Conservation (phyloP, 2,113 vertebrate species). For the Phaethon lepturus region DNA sequence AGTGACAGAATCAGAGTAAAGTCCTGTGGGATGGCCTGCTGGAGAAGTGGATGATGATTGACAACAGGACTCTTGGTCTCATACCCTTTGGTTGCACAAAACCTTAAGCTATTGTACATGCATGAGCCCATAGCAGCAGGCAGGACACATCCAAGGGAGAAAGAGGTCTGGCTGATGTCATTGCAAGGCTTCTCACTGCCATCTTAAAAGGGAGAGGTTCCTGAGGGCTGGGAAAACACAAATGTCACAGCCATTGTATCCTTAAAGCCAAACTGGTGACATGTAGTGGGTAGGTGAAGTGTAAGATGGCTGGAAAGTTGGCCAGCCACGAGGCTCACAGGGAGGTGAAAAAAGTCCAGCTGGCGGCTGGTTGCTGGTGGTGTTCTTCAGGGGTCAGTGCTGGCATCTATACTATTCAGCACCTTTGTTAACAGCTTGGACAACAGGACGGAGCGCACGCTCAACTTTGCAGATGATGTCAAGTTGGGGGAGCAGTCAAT, state of each 20-base stretch:
- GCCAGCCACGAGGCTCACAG: neutral
- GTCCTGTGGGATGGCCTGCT: neutral
- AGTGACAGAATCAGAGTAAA: neutral
- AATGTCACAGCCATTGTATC: neutral
- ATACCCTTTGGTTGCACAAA: neutral
- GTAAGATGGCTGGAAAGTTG: neutral
- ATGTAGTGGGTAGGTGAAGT: neutral
- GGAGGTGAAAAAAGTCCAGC: neutral
- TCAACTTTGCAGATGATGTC: neutral
- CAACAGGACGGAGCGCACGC: accelerated
- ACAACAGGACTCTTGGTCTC: neutral
- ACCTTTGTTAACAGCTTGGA: neutral
- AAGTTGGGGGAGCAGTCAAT: neutral
- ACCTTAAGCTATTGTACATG: accelerated
- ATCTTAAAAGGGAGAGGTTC: neutral
- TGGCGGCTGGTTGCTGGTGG: neutral
- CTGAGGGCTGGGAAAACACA: neutral
- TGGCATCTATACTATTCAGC: neutral
- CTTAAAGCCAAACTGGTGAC: neutral
- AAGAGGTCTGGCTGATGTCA: neutral
- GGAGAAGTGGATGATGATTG: neutral
- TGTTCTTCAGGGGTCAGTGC: accelerated
- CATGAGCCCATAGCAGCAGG: neutral
- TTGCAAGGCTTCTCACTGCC: neutral
- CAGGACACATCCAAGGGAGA: neutral